Evolutionary conservation across 2,113 vertebrate species (phyloP), one percentile per base, ranked within the genome.

Genomic region (Tretioscincus oriximinensis): DNA sequence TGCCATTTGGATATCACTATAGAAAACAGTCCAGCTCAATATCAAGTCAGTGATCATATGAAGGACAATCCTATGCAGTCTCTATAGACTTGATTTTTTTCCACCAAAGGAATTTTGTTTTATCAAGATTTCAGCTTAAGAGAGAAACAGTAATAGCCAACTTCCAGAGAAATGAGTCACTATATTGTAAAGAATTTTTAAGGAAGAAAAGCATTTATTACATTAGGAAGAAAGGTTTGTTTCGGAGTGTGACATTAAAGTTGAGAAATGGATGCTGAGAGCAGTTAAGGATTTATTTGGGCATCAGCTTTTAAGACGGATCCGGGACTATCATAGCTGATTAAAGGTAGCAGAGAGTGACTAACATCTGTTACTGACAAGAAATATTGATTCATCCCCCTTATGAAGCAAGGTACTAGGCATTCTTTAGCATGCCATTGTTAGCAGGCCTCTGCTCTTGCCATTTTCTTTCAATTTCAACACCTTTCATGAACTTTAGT

Each of bases 321-420:
- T 86, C 77, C 14, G 77, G 83, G 31, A 84, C 24, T 73, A 77
- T 60, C 88, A 68, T 83, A 78, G 72, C 26, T 88, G 81, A 85
- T 73, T 31, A 87, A 87, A 90, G 28, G 28, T 76, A 87, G 4
- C 16, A 71, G 71, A 82, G 64, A 71, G n/a, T 83, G 73, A 90
- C 73, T 90, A 84, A 89, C 54, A 49, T 82, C 66, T 88, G 28
- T 35, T 89, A 89, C 87, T 86, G 26, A 66, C 61, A 47, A 45
- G 61, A 29, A 71, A 83, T 85, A 89, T 84, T 90, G 83, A 90
- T 83, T 88, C 76, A 1, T 85, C 70, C 6, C 84, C 87, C 81
- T 84, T 80, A 71, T 51, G 66, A n/a, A 68, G 22, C 66, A 82
- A 64, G 74, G 31, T 77, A 74, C n/a, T 61, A 77, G 87, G 73